phyloP scores from a whole-genome alignment of 1,140 invertebrate species.

The Drosophila triauraria region DNA sequence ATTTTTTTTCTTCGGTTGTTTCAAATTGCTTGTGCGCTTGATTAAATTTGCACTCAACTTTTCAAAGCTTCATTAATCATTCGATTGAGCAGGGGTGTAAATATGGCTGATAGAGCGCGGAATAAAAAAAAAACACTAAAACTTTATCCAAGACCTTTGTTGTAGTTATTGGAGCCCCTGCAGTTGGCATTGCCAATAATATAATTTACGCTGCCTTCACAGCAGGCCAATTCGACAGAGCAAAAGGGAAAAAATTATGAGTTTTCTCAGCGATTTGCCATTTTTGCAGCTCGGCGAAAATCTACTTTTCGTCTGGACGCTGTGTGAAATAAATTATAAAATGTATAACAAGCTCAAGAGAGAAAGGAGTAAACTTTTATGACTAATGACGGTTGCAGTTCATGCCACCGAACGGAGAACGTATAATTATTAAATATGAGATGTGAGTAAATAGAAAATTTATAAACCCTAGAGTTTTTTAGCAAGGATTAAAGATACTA shows the following conservation, averaged over 20 bases:
- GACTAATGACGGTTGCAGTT: slow-evolving; percentile 39
- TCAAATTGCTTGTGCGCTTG: slow-evolving; percentile 75
- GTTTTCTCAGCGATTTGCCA: slow-evolving; percentile 47
- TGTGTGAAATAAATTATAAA: slow-evolving; percentile 67
- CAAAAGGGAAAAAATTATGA: slow-evolving; percentile 33
- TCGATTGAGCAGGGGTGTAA: slow-evolving; percentile 24
- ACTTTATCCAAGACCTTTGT: slow-evolving; percentile 51
- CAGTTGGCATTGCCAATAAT: slow-evolving; percentile 80
- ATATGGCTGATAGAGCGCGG: slow-evolving; percentile 8
- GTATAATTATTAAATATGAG: slow-evolving; percentile 15
- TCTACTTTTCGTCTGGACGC: slow-evolving; percentile 18
- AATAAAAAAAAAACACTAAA: slow-evolving; percentile 22
- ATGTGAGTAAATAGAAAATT: slow-evolving; percentile 20
- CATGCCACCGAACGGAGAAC: not conserved
- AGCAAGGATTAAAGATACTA: not conserved
- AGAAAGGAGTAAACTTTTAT: slow-evolving; percentile 25
- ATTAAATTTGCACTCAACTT: slow-evolving; percentile 79
- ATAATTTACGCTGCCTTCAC: slow-evolving; percentile 62
- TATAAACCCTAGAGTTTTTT: slow-evolving; percentile 13
- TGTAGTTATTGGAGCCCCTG: slow-evolving; percentile 45
- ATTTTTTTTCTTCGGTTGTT: slow-evolving; percentile 64
- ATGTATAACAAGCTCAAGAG: slow-evolving; percentile 45
- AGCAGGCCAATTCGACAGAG: slow-evolving; percentile 25
- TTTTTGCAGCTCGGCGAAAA: slow-evolving; percentile 38
- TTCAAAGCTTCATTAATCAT: slow-evolving; percentile 79